Conservation (phyloP, 92 coral and sea anemone genomes). For the Actinernus sp. region DNA sequence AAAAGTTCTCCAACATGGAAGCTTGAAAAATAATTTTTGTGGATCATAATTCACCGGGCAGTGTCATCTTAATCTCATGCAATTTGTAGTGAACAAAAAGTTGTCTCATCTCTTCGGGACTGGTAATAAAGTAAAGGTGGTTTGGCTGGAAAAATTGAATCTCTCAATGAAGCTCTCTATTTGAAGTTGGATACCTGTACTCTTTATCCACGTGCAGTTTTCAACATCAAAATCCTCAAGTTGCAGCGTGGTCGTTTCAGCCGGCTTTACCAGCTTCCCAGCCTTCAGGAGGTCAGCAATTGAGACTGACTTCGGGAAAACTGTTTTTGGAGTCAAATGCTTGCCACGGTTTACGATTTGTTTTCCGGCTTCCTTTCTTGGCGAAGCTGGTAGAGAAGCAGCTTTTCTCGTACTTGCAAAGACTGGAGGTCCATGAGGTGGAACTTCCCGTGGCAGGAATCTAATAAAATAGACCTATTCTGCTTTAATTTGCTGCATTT, state of each 20-base stretch:
- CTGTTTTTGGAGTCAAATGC: not conserved
- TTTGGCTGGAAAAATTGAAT: too few relatives aligned
- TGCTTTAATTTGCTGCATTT: slow-evolving; percentile 32
- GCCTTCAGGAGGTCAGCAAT: not conserved
- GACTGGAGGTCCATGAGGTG: slow-evolving; percentile 12
- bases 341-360: too few relatives aligned
- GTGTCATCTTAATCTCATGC: too few relatives aligned
- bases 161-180: too few relatives aligned
- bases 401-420: not conserved
- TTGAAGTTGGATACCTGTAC: slow-evolving; percentile 24
- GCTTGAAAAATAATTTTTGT: too few relatives aligned
- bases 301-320: not conserved
- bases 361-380: too few relatives aligned
- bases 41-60: too few relatives aligned
- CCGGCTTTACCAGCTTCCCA: slow-evolving; percentile 3
- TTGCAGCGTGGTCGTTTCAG: slow-evolving; percentile 21
- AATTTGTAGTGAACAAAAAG: too few relatives aligned
- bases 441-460: slow-evolving; percentile 15
- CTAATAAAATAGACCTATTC: slow-evolving; percentile 29
- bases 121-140: too few relatives aligned
- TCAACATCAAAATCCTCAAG: slow-evolving; percentile 61
- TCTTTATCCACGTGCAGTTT: slow-evolving; percentile 34
- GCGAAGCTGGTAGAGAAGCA: not conserved
- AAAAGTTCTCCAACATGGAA: too few relatives aligned
- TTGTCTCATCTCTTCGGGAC: too few relatives aligned